These are phyloP conservation scores for Smutsia gigantea DNA, from an alignment of 2,797 vertebrate genomes.

Conservation along the genomic window DNA sequence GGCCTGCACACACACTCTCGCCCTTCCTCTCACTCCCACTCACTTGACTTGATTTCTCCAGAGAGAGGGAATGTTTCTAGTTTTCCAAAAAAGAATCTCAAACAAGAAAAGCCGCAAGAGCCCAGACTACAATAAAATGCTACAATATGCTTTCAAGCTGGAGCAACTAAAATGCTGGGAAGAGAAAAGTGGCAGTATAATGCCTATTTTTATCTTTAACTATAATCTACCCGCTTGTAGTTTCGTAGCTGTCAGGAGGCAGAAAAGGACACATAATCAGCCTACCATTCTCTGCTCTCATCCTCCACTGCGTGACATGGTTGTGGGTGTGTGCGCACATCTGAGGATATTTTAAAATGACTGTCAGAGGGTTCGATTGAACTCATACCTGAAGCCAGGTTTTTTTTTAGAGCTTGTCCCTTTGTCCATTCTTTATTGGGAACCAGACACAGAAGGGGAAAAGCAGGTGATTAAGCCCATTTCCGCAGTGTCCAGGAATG, in stretches of 20 bases:
- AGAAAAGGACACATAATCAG: constrained; percentile 67
- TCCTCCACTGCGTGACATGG: constrained; percentile 15
- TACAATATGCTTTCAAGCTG: constrained; percentile 63
- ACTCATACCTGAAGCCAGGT: constrained; percentile 34
- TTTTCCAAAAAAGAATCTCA: constrained; percentile 63
- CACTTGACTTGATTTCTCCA: neutral
- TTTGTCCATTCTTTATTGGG: constrained; percentile 42
- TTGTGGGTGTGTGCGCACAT: neutral
- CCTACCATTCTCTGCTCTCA: neutral
- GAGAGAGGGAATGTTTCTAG: constrained; percentile 53
- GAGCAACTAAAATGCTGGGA: constrained; percentile 52
- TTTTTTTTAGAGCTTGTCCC: neutral
- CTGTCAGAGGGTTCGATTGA: constrained; percentile 2
- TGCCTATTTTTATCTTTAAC: constrained; percentile 80
- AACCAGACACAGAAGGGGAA: neutral
- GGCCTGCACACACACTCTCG: neutral
- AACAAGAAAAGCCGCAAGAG: constrained; percentile 61
- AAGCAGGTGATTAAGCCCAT: neutral
- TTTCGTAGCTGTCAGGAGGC: constrained; percentile 66
- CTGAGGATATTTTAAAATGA: neutral
- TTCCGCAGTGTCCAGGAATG: neutral
- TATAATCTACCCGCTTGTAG: constrained; percentile 62
- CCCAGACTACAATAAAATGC: constrained; percentile 67
- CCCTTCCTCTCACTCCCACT: neutral
- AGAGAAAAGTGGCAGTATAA: constrained; percentile 61